phyloP scores from a whole-genome alignment of 2,113 vertebrate genomes.

The Cairina moschata region DNA sequence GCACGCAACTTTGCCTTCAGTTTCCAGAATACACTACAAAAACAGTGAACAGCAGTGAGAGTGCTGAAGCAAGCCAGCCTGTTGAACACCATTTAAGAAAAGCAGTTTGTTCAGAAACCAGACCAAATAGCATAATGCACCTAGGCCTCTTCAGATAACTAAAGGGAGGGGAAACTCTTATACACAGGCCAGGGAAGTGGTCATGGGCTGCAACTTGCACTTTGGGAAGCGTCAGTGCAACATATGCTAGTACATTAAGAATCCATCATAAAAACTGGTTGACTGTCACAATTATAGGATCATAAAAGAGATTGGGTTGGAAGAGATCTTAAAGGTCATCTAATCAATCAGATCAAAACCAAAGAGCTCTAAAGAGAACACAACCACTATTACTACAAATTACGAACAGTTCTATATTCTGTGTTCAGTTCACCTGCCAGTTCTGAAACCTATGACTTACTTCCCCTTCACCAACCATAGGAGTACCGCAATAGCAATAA shows the following conservation, averaged over 20 bases:
- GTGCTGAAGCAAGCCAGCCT: neutral
- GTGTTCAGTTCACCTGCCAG: neutral
- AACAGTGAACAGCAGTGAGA: neutral
- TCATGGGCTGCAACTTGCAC: neutral
- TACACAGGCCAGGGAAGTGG: neutral
- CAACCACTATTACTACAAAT: neutral
- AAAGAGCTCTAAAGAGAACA: neutral
- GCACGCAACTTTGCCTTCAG: rapidly evolving
- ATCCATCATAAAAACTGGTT: neutral
- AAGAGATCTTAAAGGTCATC: too few species aligned
- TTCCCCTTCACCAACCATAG: neutral
- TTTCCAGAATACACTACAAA: neutral
- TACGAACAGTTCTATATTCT: neutral
- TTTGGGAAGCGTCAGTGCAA: neutral
- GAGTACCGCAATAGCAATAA: rapidly evolving
- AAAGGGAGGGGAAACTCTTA: neutral
- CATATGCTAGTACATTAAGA: neutral
- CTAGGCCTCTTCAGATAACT: neutral
- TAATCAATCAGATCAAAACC: neutral
- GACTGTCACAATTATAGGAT: neutral
- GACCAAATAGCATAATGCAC: neutral
- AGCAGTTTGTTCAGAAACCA: neutral
- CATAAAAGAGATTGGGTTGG: too few species aligned
- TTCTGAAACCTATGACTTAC: neutral
- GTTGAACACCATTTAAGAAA: neutral